Percentiles rank a stretch among this genome's conserved stretches.
These are phyloP conservation scores for Neotoxoptera formosana DNA, from an alignment of 1,140 invertebrate species.

Conservation along the genomic window DNA sequence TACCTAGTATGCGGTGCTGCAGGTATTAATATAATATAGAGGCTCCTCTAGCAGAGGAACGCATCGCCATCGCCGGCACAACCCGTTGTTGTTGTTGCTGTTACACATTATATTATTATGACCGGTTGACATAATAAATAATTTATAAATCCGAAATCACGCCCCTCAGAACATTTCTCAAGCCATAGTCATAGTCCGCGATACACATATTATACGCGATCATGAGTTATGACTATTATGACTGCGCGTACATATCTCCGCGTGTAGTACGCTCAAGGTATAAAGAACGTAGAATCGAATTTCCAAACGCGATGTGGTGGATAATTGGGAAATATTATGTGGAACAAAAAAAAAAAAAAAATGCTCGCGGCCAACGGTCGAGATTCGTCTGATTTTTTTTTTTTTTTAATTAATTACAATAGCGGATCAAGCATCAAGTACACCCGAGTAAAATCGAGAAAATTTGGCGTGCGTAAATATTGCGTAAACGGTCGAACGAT, in stretches of 20 bases:
- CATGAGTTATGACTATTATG: not conserved
- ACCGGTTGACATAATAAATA: conserved; percentile 15
- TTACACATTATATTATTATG: conserved; percentile 1
- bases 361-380: not conserved
- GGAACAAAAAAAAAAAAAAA: not conserved
- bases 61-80: not conserved
- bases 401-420: conserved; percentile 6
- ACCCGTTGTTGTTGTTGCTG: no score
- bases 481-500: not conserved
- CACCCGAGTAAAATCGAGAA: not conserved
- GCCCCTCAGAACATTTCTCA: not conserved
- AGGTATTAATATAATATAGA: no score
- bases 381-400: not conserved
- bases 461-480: not conserved
- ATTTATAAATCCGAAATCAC: conserved; percentile 26
- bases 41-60: no score
- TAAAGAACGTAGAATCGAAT: not conserved
- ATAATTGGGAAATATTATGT: conserved; percentile 3
- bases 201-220: not conserved
- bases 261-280: not conserved
- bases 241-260: not conserved
- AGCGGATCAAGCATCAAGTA: not conserved
- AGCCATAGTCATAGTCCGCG: no score
- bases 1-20: not conserved
- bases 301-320: not conserved